Percentiles rank a stretch among this genome's conserved stretches.
Conservation (phyloP, 2,113 vertebrate species). For the Peucedramus taeniatus region DNA sequence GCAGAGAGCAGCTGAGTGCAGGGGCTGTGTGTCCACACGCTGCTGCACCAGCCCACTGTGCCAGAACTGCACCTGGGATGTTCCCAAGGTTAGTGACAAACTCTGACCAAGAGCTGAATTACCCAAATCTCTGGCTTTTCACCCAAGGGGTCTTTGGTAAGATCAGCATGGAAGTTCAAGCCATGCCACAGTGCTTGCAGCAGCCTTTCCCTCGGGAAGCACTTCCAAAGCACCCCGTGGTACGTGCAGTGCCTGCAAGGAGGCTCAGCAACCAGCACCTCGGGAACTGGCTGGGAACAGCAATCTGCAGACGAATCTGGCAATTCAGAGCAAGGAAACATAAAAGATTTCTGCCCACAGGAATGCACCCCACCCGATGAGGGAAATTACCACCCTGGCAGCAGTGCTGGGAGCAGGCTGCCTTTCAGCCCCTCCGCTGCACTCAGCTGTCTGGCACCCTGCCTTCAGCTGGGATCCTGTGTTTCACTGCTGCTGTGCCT, state of each 20-base stretch:
- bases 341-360: constrained; percentile 1
- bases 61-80: rapidly evolving
- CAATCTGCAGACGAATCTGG: constrained; percentile 28
- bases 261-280: not conserved
- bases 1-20: not conserved
- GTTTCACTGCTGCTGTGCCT: not conserved
- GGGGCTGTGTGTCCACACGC: not conserved
- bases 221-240: not conserved
- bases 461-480: not conserved
- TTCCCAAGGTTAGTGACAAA: not conserved
- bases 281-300: not conserved
- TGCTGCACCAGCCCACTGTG: not conserved
- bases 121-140: not conserved
- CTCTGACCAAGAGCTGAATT: not conserved
- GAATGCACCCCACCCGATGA: not conserved
- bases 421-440: not conserved
- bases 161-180: not conserved
- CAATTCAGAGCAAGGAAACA: constrained; percentile 13
- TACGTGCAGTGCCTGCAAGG: not conserved
- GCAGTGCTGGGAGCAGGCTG: not conserved
- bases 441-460: not conserved
- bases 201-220: not conserved
- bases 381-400: constrained; percentile 20
- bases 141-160: not conserved
- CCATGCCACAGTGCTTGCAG: not conserved